phyloP scores from a whole-genome alignment of 2,797 vertebrate species.

The Coilia nasus region DNA sequence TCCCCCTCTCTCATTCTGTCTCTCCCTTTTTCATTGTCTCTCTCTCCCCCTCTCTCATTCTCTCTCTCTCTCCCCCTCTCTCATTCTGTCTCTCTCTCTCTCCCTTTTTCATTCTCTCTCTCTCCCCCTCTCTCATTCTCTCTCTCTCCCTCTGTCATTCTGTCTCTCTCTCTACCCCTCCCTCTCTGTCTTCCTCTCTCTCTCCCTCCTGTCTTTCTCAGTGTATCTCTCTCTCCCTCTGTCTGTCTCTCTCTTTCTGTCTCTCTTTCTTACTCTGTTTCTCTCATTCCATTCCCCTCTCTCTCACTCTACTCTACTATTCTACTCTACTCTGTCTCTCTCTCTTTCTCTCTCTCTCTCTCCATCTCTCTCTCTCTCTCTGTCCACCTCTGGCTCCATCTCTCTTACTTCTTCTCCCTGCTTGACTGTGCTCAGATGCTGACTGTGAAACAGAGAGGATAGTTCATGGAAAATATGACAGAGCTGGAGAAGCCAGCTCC shows the following conservation, averaged over 20 bases:
- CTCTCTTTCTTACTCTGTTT: background rate
- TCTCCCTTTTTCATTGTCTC: background rate
- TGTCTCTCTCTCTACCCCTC: background rate
- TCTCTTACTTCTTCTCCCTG: background rate
- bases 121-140: too few relatives aligned
- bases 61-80: background rate
- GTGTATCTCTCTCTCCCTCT: background rate
- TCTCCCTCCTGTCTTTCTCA: background rate
- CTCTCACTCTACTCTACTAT: too few relatives aligned
- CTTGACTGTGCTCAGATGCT: conserved; percentile 25
- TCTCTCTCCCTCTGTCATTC: too few relatives aligned
- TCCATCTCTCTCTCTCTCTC: background rate
- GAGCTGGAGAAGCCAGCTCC: conserved; percentile 25
- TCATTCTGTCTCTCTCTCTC: too few relatives aligned
- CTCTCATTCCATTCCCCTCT: too few relatives aligned
- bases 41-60: background rate
- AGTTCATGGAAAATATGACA: conserved; percentile 63
- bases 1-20: background rate
- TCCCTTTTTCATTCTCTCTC: too few relatives aligned
- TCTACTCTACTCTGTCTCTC: too few relatives aligned
- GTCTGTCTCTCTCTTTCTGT: background rate
- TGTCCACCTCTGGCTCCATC: background rate
- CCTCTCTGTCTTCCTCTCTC: background rate
- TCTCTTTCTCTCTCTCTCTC: background rate
- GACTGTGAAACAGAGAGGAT: conserved; percentile 43